Evolutionary conservation across 2,797 vertebrate species (phyloP), one percentile per base, ranked within the genome.

Genomic region (Ficedula albicollis): DNA sequence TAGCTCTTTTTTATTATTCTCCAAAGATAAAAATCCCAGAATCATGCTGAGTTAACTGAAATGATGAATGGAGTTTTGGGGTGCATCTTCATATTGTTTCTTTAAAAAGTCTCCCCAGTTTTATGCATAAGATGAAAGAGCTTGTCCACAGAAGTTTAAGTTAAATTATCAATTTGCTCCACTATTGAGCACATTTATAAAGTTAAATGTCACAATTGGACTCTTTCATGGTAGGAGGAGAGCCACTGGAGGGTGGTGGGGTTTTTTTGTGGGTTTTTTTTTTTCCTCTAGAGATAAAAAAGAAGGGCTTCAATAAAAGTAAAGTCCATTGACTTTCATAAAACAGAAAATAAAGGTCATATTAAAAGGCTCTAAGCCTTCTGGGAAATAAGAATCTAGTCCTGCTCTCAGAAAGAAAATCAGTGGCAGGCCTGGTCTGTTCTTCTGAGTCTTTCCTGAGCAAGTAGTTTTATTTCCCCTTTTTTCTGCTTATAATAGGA

Each of bases 331-430:
- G 44, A 44, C 68, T 87, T 95, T 90, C 62, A 94, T 87, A 72
- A 87, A 87, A 73, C 49, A 46, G 23, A 73, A 89, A 93, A 78
- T 79, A 97, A 95, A 97, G 89, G 75, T 95, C 87, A 95, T 67
- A 20, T 63, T 87, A 95, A 91, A 96, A 86, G 34, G 22, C 52
- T 69, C 54, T 38, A 75, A 56, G n/a, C 82, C 81, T 87, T 74
- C 49, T 84, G 78, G 84, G 93, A 92, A 95, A 94, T 94, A 91
- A 96, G 80, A 75, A 81, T 41, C 58, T 44, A 59, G 48, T 55
- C 52, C 32, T 64, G 26, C 30, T 93, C 55, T 89, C 74, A 85
- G 54, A 78, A 70, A 92, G 86, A 82, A 69, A 75, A 95, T 60
- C 63, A 56, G 76, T 48, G 75, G 38, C 49, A 89, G 34, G 18